Base-by-base conservation (phyloP, 1,140 invertebrate genomes). In the Drosophila murphyi region DNA sequence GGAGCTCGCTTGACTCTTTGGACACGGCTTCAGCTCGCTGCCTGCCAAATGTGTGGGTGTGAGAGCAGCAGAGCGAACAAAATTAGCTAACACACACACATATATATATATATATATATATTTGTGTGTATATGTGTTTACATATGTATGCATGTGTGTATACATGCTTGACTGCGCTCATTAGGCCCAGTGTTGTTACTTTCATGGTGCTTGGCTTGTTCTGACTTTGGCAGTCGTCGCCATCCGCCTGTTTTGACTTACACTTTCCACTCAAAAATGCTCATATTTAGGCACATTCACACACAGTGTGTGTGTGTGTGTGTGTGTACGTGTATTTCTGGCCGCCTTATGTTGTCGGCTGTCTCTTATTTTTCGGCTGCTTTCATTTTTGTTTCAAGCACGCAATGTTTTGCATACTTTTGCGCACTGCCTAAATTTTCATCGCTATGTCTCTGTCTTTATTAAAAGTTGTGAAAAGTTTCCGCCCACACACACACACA, bases 381-480 rank as follows among this genome's bases (percentile, higher is more conserved):
- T 80, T 82, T 88, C 62, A 71, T 77, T 87, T 88, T 87, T 80
- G 81, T 87, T 89, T 70, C 72, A 51, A 74, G 77, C 51, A 62
- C 73, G 64, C 81, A 79, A 82, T 87, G 75, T 86, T 87, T 81
- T 76, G 72, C 81, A 77, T 71, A 78, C 74, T 76, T 76, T 86
- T 80, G 68, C 79, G 79, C 52, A 64, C 55, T 72, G 73, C 55
- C 82, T 78, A 71, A 80, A 76, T 80, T 78, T 78, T 80, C 85
- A 68, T 67, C 64, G 85, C 80, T 89, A 72, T 80, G 72, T 89
- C 80, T 71, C 83, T 78, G 85, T 89, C 85, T 89, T 89, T 76
- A 88, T 88, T 88, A 89, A 88, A 88, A 88, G 70, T 80, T 85
- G 62, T 65, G 48, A 43, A 76, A 72, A 76, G 62, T 72, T 65